Base-by-base conservation (phyloP, 2,888 invertebrate genomes). In the Shargacucullia verbasci region DNA sequence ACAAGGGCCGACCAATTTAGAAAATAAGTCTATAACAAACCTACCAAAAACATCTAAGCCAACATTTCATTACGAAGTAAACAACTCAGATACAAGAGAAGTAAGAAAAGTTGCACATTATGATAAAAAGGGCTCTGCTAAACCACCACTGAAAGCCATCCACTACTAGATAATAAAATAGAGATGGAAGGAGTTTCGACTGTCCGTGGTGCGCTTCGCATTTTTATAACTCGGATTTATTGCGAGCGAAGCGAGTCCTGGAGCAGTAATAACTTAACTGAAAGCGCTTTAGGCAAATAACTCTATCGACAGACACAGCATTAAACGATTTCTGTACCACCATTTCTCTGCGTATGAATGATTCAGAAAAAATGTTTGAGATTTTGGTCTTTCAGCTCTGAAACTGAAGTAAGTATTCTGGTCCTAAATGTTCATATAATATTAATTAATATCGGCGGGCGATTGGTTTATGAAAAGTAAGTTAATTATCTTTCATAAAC, bases 161-260 rank as follows among this genome's bases (percentile, higher is more conserved):
- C 37, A 62, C 68, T 71, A 77, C 59, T 64, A 70, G 73, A 69
- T 78, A 82, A 80, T 83, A 81, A 80, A 83, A 82, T 72, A 73
- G 66, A 75, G 64, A 80, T 73, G 70, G 67, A 59, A 67, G 64
- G 65, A 80, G 71, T 73, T 79, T 74, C 48, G 59, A 72, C 78
- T 79, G 78, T 71, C 73, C 68, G 46, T 62, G 48, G 66, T 62
- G 73, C 73, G 73, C 66, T 73, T 69, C 76, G 64, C 69, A 79
- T 81, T 85, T 82, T 85, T 84, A 83, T 82, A 80, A 70, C 79
- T 71, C 31, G 62, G 74, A 80, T 83, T 84, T 84, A 84, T 79
- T 75, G 65, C 74, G 67, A 76, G 76, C 79, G 77, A 79, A 81
- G 73, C 59, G 68, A 20, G 20, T 79, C 83, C 77, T 72, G 66